These are phyloP conservation scores for Atlantisia rogersi DNA, from an alignment of 2,113 vertebrate species.

Conservation along the genomic window DNA sequence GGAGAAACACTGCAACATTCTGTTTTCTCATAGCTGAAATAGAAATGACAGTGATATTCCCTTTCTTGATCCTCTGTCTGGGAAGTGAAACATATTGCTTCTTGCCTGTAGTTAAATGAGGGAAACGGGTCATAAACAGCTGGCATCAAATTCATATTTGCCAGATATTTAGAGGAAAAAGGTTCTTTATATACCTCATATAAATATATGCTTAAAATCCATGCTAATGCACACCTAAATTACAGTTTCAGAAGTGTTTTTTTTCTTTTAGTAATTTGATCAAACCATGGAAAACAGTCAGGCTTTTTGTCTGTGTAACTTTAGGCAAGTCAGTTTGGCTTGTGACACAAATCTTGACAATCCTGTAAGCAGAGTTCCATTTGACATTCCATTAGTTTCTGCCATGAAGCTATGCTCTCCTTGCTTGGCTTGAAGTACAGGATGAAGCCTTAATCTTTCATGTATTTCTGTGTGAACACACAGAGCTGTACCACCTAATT, in stretches of 20 bases:
- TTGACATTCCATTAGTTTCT: background rate
- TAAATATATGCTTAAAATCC: background rate
- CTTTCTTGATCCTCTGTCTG: conserved; percentile 22
- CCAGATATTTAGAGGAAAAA: background rate
- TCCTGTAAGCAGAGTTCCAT: background rate
- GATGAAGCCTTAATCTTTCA: background rate
- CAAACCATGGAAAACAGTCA: background rate
- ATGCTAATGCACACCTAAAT: background rate
- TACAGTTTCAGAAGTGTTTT: background rate
- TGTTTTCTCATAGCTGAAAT: background rate
- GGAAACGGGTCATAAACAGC: background rate
- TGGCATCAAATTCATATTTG: background rate
- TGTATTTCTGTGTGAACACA: background rate
- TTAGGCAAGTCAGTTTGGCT: background rate
- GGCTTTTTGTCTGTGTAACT: background rate
- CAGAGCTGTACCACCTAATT: background rate
- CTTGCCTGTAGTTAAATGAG: background rate
- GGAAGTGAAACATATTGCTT: background rate
- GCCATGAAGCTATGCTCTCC: background rate
- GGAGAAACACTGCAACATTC: background rate
- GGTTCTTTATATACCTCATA: background rate
- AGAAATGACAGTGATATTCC: conserved; percentile 7
- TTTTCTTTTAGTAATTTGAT: background rate
- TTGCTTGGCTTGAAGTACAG: background rate
- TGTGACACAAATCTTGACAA: background rate